Evolutionary conservation across 2,888 invertebrate genomes (phyloP), one percentile per base, ranked within the genome.

Genomic region (Phalera bucephala): DNA sequence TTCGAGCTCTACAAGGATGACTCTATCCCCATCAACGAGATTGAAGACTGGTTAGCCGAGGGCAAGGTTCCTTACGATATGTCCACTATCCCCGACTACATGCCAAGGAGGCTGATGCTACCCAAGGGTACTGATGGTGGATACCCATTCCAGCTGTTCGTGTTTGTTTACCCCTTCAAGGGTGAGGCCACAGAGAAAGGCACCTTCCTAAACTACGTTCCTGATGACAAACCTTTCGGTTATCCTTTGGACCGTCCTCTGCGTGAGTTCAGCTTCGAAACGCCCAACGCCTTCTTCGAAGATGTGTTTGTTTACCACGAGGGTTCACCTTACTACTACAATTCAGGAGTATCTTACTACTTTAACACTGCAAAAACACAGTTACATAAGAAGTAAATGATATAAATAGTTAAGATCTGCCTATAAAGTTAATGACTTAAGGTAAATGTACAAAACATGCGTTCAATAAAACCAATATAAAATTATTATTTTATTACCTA

Each of bases 71-170:
- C 91, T 11, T 55, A 83, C 52, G 90, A 92, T 50, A 88, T 90
- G 72, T 83, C 83, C 36, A 85, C 90, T 45, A 76, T 86, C 27
- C 88, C 92, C 53, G 92, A 91, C 46, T 91, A 91, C 33, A 91
- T 93, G 81, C 95, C 95, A 2, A 90, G 92, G 42, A 92, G 94
- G 49, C 81, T 95, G 32, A 80, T 95, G 64, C 75, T 96, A 40
- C 95, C 96, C 21, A 94, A 91, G 68, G 96, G 96, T 66, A 92
- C 90, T 52, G 80, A 79, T 22, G 91, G 92, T 46, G 95, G 96
- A 33, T 91, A 91, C 78, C 91, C 91, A 33, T 92, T 92, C 86
- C 92, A 93, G 54, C 62, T 95, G 42, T 93, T 91, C 76, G 91
- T 93, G 33, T 89, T 93, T 31, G 90, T 93, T 12, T 91, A 91